These are phyloP conservation scores for Menidia menidia DNA, from an alignment of 2,797 vertebrate species.

Conservation along the genomic window DNA sequence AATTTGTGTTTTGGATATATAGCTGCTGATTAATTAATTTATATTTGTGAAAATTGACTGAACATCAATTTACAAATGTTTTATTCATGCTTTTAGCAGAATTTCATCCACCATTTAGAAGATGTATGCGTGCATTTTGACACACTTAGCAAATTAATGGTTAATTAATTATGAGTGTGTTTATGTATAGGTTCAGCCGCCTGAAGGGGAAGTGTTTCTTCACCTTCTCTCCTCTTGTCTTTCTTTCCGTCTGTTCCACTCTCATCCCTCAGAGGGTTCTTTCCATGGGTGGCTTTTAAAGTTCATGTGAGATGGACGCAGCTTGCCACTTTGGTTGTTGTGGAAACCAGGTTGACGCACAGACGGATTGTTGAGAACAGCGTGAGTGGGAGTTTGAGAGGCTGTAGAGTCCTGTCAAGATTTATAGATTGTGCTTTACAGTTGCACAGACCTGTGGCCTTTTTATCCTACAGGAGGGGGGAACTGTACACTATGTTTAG, in stretches of 20 bases:
- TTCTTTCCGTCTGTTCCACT: conserved; percentile 27
- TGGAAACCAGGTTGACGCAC: conserved; percentile 79
- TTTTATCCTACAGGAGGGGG: conserved; percentile 16
- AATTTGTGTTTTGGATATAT: not conserved
- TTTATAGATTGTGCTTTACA: conserved; percentile 48
- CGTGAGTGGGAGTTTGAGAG: conserved; percentile 67
- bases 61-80: not conserved
- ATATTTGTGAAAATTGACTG: not conserved
- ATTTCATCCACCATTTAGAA: not conserved
- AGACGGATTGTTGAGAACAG: conserved; percentile 65
- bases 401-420: conserved; percentile 44
- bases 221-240: conserved; percentile 45
- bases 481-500: conserved; percentile 1
- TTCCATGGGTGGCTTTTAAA: conserved; percentile 73
- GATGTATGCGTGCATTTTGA: not conserved
- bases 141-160: not conserved
- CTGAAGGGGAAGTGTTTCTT: conserved; percentile 31
- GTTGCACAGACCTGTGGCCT: conserved; percentile 15
- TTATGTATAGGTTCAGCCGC: conserved; percentile 35
- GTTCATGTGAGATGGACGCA: conserved; percentile 56
- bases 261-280: conserved; percentile 54
- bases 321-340: conserved; percentile 74
- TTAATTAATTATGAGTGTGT: not conserved
- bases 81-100: too few relatives aligned
- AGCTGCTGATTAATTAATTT: not conserved